These are phyloP conservation scores for Zonitis immaculata DNA, from an alignment of 2,888 invertebrate species.

Conservation along the genomic window DNA sequence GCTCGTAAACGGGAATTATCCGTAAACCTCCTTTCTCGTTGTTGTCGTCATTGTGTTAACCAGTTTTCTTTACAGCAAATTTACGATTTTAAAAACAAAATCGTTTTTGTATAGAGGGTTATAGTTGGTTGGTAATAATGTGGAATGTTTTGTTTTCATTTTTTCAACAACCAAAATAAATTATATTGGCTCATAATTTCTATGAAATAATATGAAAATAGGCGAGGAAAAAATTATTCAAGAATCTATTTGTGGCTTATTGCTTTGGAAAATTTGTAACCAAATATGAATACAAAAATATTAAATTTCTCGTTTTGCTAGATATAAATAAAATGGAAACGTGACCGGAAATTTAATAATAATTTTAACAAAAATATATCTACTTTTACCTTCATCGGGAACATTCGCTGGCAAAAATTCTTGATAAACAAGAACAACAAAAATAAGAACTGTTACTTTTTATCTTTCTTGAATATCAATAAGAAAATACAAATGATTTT, in stretches of 20 bases:
- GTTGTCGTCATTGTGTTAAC: conserved; percentile 7
- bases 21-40: conserved; percentile 9
- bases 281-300: conserved; percentile 16
- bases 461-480: too few species aligned
- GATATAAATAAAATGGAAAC: conserved; percentile 12
- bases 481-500: too few species aligned
- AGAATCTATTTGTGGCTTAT: conserved; percentile 5
- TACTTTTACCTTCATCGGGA: background rate
- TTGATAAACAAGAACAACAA: background rate
- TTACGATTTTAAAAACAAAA: conserved; percentile 31
- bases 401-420: background rate
- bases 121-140: too few species aligned
- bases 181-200: too few species aligned
- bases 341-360: conserved; percentile 10
- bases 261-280: conserved; percentile 11
- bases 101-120: conserved; percentile 25
- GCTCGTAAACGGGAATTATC: conserved; percentile 22
- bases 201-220: too few species aligned
- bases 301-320: conserved; percentile 6
- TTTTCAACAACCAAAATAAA: too few species aligned
- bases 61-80: conserved; percentile 17
- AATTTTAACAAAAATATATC: conserved; percentile 1
- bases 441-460: conserved; percentile 1
- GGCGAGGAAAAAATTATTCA: too few species aligned
- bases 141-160: too few species aligned